phyloP scores from a whole-genome alignment of 2,888 invertebrate genomes.

The Seira ritae region DNA sequence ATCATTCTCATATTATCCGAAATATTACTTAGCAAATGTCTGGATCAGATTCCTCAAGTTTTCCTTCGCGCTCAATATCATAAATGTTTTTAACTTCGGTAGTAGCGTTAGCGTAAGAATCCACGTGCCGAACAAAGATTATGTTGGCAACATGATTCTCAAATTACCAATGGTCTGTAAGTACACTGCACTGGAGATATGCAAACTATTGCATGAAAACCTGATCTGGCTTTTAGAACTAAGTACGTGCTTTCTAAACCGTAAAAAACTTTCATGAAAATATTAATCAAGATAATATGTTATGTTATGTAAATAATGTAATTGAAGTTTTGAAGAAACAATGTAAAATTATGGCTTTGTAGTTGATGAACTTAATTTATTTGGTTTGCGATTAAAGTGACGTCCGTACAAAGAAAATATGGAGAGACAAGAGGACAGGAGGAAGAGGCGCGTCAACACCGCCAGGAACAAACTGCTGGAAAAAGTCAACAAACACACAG shows the following conservation, averaged over 20 bases:
- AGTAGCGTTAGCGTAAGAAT: conserved; percentile 56
- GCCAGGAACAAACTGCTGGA: conserved; percentile 22
- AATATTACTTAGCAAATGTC: conserved; percentile 56
- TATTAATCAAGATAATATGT: not conserved
- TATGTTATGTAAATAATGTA: not conserved
- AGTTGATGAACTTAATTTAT: conserved; percentile 36
- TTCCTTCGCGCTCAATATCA: conserved; percentile 64
- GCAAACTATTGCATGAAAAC: conserved; percentile 44
- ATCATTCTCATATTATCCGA: conserved; percentile 45
- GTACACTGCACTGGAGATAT: conserved; percentile 61
- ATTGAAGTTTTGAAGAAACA: not conserved
- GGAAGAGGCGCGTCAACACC: not conserved
- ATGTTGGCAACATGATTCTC: conserved; percentile 64
- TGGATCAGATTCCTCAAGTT: conserved; percentile 66
- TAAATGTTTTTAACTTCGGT: conserved; percentile 63
- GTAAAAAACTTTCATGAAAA: conserved; percentile 13
- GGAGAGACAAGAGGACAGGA: conserved; percentile 12
- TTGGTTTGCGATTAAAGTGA: conserved; percentile 37
- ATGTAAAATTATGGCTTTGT: conserved; percentile 24
- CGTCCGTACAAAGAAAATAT: conserved; percentile 45
- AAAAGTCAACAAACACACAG: conserved; percentile 24
- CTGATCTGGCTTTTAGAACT: conserved; percentile 41
- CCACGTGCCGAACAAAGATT: conserved; percentile 63
- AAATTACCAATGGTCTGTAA: conserved; percentile 69
- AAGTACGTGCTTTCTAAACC: conserved; percentile 49